These are phyloP conservation scores for Oncorhynchus masou DNA, from an alignment of 2,113 vertebrate genomes.

Conservation along the genomic window DNA sequence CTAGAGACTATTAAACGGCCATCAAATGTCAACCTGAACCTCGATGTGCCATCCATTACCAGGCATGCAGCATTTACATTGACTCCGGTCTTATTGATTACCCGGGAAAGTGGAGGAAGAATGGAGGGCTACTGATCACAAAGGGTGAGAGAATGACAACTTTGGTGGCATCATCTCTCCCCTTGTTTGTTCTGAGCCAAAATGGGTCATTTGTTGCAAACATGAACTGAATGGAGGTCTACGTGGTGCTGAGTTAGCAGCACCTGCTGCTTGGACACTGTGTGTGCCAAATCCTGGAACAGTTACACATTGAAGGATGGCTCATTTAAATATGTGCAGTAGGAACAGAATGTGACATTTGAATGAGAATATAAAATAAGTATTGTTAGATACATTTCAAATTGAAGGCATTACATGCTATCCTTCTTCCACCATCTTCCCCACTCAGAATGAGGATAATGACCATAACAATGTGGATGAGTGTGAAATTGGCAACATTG, in stretches of 20 bases:
- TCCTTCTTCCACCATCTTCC: slow-evolving; percentile 18
- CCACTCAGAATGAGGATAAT: slow-evolving; percentile 54
- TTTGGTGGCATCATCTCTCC: slow-evolving; percentile 38
- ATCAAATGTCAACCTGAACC: background rate
- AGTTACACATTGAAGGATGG: slow-evolving; percentile 48
- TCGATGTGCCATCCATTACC: background rate
- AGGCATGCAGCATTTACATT: slow-evolving; percentile 26
- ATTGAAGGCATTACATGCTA: slow-evolving; percentile 53
- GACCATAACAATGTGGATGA: slow-evolving; percentile 46
- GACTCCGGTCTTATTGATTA: slow-evolving; percentile 39
- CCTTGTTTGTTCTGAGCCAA: slow-evolving; percentile 37
- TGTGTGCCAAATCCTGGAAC: slow-evolving; percentile 38
- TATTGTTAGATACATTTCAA: slow-evolving; percentile 54
- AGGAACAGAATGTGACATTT: slow-evolving; percentile 60
- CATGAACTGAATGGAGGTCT: slow-evolving; percentile 3
- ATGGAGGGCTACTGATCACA: slow-evolving; percentile 15
- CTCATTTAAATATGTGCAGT: slow-evolving; percentile 59
- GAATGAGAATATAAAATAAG: slow-evolving; percentile 58
- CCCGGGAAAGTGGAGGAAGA: background rate
- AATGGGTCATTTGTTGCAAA: slow-evolving; percentile 37
- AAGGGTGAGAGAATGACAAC: slow-evolving; percentile 13
- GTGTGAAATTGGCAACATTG: slow-evolving; percentile 50
- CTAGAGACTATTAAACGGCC: background rate
- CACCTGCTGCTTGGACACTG: slow-evolving; percentile 48
- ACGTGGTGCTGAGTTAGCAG: slow-evolving; percentile 37